Evolutionary conservation across 2,797 vertebrate species (phyloP).

Genomic region (Nannoperca obscura): DNA sequence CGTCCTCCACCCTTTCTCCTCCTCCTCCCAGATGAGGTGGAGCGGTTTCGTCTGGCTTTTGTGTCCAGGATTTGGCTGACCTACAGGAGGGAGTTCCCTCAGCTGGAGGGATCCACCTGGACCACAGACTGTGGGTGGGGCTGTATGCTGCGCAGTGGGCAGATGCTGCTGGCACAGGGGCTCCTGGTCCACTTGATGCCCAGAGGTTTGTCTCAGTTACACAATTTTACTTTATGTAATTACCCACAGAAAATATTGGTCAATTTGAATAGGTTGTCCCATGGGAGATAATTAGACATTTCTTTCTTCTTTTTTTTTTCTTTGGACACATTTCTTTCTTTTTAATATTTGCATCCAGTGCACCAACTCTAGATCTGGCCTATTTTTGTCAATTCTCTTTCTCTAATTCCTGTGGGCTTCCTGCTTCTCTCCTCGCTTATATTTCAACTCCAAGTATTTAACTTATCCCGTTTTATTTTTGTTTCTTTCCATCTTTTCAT

Average conservation of each 20-base stretch:
- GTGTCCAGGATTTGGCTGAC: conserved; percentile 93
- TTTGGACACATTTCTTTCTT: no score
- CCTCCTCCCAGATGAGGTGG: conserved; percentile 85
- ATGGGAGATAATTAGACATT: neutral
- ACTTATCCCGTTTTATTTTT: neutral
- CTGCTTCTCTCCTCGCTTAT: neutral
- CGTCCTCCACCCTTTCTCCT: neutral
- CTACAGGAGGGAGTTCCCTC: conserved; percentile 92
- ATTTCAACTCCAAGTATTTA: neutral
- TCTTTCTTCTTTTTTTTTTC: no score
- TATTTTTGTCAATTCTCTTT: neutral
- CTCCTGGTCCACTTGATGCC: conserved; percentile 90
- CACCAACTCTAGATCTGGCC: no score
- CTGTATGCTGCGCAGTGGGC: conserved; percentile 93
- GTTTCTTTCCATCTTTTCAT: conserved; percentile 6
- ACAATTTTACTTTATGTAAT: neutral
- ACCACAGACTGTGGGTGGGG: conserved; percentile 96
- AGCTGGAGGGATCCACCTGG: conserved; percentile 87
- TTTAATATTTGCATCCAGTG: neutral
- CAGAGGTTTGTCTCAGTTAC: conserved; percentile 79
- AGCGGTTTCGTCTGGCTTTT: conserved; percentile 89
- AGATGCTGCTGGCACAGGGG: conserved; percentile 95
- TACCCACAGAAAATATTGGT: neutral
- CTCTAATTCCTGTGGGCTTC: neutral
- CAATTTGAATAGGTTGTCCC: neutral